Percentiles rank a stretch among this genome's conserved stretches.
Conservation (phyloP, 2,113 vertebrate genomes). For the Tor tambroides region DNA sequence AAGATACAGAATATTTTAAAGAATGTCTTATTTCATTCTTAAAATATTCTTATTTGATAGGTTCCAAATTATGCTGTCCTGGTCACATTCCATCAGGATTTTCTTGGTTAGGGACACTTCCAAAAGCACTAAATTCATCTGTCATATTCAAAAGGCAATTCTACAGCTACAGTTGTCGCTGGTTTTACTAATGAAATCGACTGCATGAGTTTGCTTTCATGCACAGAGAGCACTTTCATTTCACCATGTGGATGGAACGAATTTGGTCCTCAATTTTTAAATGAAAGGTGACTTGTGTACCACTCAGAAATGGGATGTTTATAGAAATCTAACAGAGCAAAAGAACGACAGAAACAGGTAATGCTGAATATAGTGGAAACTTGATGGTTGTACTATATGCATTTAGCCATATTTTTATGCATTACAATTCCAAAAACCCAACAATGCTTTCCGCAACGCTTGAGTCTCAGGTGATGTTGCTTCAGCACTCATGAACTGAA, state of each 20-base stretch:
- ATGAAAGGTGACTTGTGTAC: background rate
- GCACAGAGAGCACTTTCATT: background rate
- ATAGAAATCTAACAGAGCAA: background rate
- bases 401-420: background rate
- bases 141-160: background rate
- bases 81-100: background rate
- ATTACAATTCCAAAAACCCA: background rate
- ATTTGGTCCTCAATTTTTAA: background rate
- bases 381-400: background rate
- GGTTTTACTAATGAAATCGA: slow-evolving; percentile 12
- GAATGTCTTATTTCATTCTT: background rate
- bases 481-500: background rate
- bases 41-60: background rate
- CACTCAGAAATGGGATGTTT: background rate
- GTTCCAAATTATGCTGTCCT: background rate
- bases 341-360: background rate
- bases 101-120: background rate
- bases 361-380: background rate
- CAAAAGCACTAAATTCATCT: background rate
- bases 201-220: slow-evolving; percentile 5
- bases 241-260: background rate
- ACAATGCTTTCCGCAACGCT: background rate
- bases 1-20: background rate
- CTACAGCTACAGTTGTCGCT: background rate
- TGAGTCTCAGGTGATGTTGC: slow-evolving; percentile 3